Evolutionary conservation across 2,888 invertebrate species (phyloP).

Genomic region (Rhagophthalmus giganteus): DNA sequence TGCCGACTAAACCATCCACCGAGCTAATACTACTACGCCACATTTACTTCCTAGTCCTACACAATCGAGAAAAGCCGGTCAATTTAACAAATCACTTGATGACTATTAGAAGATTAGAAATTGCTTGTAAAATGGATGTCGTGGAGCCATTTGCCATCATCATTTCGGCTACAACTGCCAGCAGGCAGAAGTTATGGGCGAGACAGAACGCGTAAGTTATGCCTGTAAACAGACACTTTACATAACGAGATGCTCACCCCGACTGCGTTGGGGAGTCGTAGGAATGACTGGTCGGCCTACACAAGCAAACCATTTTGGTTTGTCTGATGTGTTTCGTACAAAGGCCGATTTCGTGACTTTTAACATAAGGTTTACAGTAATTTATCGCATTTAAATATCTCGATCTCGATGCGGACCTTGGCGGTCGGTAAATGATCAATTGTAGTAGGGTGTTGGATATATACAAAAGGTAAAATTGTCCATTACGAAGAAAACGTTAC

Average conservation of each 20-base stretch:
- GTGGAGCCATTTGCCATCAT: slow-evolving; percentile 51
- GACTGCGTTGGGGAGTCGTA: slow-evolving; percentile 42
- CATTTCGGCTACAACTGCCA: slow-evolving; percentile 49
- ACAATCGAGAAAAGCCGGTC: slow-evolving; percentile 34
- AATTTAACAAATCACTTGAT: slow-evolving; percentile 51
- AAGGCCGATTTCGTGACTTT: not conserved
- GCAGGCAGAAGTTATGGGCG: slow-evolving; percentile 48
- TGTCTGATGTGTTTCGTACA: slow-evolving; percentile 14
- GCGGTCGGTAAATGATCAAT: slow-evolving; percentile 12
- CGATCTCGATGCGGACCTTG: too few relatives aligned
- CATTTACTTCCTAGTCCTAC: slow-evolving; percentile 27
- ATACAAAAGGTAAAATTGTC: slow-evolving; percentile 24
- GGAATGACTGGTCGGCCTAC: slow-evolving; percentile 19
- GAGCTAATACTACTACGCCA: slow-evolving; percentile 13
- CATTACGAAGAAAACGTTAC: slow-evolving; percentile 33
- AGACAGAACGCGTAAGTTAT: slow-evolving; percentile 53
- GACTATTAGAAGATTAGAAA: slow-evolving; percentile 51
- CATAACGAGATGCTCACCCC: slow-evolving; percentile 56
- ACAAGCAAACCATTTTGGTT: slow-evolving; percentile 19
- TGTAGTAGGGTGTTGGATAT: slow-evolving; percentile 14
- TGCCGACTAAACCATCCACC: slow-evolving; percentile 2
- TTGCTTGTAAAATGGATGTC: slow-evolving; percentile 50
- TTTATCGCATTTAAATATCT: not conserved
- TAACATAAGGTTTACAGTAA: not conserved
- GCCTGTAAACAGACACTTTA: slow-evolving; percentile 56